Percentiles rank a stretch among this genome's conserved stretches.
phyloP scores from a whole-genome alignment of 2,113 vertebrate genomes.

The Argyrosomus japonicus region DNA sequence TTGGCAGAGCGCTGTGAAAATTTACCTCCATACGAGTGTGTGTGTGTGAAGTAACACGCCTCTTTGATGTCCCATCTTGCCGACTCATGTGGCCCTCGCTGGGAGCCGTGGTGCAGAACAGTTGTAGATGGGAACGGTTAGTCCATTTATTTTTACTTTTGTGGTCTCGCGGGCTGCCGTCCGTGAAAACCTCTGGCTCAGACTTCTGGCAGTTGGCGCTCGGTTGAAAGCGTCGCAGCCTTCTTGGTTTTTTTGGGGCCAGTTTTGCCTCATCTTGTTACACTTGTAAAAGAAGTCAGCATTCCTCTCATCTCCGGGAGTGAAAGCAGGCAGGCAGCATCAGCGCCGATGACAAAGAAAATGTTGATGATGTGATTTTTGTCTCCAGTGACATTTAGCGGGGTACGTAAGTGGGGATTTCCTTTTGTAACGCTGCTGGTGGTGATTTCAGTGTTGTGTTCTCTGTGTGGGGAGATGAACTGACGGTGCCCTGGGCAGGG shows the following conservation, averaged over 20 bases:
- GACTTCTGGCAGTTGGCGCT: conserved; percentile 64
- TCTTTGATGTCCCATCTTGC: conserved; percentile 41
- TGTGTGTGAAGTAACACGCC: conserved; percentile 26
- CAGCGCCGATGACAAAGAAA: conserved; percentile 7
- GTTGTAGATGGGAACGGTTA: conserved; percentile 49
- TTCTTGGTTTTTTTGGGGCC: conserved; percentile 68
- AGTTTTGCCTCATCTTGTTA: conserved; percentile 59
- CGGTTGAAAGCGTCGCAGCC: conserved; percentile 64
- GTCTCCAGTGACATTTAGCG: conserved; percentile 25
- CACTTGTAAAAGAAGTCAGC: conserved; percentile 36
- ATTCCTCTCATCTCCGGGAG: conserved; percentile 54
- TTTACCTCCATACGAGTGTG: conserved; percentile 37
- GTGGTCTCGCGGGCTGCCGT: conserved; percentile 57
- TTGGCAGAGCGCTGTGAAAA: conserved; percentile 39
- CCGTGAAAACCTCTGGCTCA: conserved; percentile 69
- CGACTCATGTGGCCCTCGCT: conserved; percentile 2
- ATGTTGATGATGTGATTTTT: conserved; percentile 2
- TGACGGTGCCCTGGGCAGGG: conserved; percentile 25
- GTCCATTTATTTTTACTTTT: conserved; percentile 76
- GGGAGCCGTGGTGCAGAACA: conserved; percentile 13
- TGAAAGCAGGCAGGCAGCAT: conserved; percentile 8
- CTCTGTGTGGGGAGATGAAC: conserved; percentile 48
- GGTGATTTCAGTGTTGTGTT: conserved; percentile 23
- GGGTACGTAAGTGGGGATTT: conserved; percentile 6
- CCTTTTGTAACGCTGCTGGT: conserved; percentile 17